Evolutionary conservation across 1,140 invertebrate species (phyloP).

Genomic region (Drosophila orosa): DNA sequence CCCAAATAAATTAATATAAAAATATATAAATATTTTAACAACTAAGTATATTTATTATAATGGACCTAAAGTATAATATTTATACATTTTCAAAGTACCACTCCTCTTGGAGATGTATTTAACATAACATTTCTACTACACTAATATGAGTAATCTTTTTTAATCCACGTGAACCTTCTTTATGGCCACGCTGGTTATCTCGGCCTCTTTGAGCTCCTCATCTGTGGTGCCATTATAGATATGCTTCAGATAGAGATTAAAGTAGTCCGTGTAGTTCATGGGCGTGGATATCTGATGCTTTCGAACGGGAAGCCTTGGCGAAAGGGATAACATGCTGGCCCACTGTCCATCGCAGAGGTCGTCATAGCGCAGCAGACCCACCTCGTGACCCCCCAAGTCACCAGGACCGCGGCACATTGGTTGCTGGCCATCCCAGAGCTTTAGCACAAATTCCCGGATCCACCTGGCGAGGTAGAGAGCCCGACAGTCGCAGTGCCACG

Average conservation of each 20-base stretch:
- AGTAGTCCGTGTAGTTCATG: conserved; percentile 83
- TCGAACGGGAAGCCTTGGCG: conserved; percentile 87
- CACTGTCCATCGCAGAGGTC: conserved; percentile 93
- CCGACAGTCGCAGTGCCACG: conserved; percentile 94
- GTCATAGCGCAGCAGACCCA: conserved; percentile 89
- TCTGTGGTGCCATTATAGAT: conserved; percentile 76
- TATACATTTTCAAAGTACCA: background rate
- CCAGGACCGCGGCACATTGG: conserved; percentile 91
- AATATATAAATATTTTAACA: background rate
- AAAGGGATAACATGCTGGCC: conserved; percentile 92
- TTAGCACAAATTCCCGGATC: conserved; percentile 87
- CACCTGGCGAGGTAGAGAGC: conserved; percentile 90
- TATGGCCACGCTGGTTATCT: conserved; percentile 74
- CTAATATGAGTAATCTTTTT: background rate
- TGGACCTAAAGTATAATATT: background rate
- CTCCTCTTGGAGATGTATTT: background rate
- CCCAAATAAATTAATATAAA: background rate
- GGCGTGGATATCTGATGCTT: conserved; percentile 78
- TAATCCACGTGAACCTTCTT: conserved; percentile 69
- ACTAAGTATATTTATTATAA: background rate
- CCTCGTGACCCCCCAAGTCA: conserved; percentile 83
- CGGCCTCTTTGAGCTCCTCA: conserved; percentile 68
- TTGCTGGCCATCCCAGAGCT: conserved; percentile 89
- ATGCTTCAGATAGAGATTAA: conserved; percentile 80
- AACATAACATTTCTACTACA: background rate